Evolutionary conservation across 2,113 vertebrate genomes (phyloP).

Genomic region (Pseudopipra pipra): DNA sequence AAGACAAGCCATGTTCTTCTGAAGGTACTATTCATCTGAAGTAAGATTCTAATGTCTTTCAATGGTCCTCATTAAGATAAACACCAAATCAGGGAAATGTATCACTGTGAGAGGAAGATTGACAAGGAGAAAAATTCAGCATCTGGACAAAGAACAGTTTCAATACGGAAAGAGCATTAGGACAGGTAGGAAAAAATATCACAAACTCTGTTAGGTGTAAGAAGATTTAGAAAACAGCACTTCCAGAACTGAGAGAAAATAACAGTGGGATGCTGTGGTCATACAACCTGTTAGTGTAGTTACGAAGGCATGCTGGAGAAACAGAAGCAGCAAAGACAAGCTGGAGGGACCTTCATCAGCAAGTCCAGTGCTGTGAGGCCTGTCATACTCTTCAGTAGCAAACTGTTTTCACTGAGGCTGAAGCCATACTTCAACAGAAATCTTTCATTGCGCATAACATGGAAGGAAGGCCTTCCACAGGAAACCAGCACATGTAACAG

Average conservation of each 20-base stretch:
- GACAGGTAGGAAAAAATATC: background rate
- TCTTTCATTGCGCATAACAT: accelerated
- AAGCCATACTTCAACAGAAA: background rate
- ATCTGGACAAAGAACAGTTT: background rate
- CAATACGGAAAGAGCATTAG: background rate
- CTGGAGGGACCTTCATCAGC: background rate
- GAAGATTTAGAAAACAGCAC: background rate
- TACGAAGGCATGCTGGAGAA: background rate
- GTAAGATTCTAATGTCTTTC: background rate
- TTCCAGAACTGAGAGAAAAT: background rate
- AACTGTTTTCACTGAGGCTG: background rate
- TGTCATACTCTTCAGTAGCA: background rate
- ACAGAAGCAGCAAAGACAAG: background rate
- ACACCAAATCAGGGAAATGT: background rate
- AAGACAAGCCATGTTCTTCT: background rate
- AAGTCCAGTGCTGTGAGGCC: background rate
- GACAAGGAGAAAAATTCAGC: background rate
- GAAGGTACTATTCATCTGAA: background rate
- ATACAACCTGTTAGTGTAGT: background rate
- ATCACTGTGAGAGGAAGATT: background rate
- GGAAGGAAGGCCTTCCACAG: background rate
- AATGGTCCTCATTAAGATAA: background rate
- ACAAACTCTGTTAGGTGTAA: background rate
- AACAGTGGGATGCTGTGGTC: background rate
- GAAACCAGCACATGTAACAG: background rate